Evolutionary conservation across 2,113 vertebrate species (phyloP).

Genomic region (Lanius ludovicianus): DNA sequence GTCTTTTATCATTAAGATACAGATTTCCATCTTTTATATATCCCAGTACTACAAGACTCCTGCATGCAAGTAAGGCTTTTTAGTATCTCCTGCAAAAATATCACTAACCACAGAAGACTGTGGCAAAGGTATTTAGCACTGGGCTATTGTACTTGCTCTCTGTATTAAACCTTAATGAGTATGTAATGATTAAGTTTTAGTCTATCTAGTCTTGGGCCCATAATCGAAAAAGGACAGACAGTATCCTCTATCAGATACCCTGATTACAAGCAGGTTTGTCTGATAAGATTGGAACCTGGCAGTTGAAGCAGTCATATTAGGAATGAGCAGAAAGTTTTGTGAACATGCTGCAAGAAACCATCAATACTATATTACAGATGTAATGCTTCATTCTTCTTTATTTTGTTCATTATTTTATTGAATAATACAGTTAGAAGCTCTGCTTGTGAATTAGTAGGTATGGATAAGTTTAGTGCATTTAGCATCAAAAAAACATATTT

Average conservation of each 20-base stretch:
- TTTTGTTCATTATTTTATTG: neutral
- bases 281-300: neutral
- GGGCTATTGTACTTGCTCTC: neutral
- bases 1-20: neutral
- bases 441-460: neutral
- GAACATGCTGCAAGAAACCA: neutral
- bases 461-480: neutral
- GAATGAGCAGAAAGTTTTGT: neutral
- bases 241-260: neutral
- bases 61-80: neutral
- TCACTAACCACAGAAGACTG: neutral
- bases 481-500: neutral
- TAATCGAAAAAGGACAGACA: neutral
- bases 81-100: neutral
- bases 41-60: neutral
- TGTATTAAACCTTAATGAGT: neutral
- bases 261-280: neutral
- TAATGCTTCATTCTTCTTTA: neutral
- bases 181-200: neutral
- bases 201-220: neutral
- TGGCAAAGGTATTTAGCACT: neutral
- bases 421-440: neutral
- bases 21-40: neutral
- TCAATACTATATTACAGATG: neutral
- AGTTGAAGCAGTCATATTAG: neutral